phyloP scores from a whole-genome alignment of 64 coral and sea anemone species.

The Porites lutea region DNA sequence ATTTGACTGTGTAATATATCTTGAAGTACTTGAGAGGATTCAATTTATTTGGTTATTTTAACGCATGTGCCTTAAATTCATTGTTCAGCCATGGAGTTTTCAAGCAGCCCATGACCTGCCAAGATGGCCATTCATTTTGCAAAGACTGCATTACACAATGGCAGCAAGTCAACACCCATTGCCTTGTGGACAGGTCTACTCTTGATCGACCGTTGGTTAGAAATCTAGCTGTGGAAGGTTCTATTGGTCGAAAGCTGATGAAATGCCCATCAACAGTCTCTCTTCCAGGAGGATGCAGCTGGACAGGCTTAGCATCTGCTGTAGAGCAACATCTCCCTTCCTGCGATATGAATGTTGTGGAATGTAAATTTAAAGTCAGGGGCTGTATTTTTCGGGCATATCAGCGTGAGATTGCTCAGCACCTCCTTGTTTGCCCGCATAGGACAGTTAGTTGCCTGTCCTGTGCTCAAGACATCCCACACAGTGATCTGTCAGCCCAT shows the following conservation, averaged over 20 bases:
- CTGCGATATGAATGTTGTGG: background rate
- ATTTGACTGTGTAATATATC: too few relatives aligned
- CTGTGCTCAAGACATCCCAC: background rate
- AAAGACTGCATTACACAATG: background rate
- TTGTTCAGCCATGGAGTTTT: background rate
- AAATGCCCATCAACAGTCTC: background rate
- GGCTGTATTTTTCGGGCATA: background rate
- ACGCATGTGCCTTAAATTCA: too few relatives aligned
- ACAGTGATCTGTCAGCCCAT: background rate
- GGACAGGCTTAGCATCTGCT: background rate
- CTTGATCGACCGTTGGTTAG: background rate
- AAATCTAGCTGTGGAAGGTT: background rate
- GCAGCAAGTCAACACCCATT: background rate
- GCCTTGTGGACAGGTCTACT: background rate
- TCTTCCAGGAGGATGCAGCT: background rate
- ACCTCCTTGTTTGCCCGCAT: background rate
- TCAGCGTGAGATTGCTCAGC: background rate
- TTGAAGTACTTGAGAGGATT: too few relatives aligned
- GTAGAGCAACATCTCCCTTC: background rate
- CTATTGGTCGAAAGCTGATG: background rate
- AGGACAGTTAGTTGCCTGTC: background rate
- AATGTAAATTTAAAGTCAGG: background rate
- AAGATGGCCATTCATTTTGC: constrained; percentile 20
- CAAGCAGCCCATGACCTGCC: background rate
- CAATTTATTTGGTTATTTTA: too few relatives aligned